Conservation (phyloP, 2,113 vertebrate species). For the Lophius piscatorius region DNA sequence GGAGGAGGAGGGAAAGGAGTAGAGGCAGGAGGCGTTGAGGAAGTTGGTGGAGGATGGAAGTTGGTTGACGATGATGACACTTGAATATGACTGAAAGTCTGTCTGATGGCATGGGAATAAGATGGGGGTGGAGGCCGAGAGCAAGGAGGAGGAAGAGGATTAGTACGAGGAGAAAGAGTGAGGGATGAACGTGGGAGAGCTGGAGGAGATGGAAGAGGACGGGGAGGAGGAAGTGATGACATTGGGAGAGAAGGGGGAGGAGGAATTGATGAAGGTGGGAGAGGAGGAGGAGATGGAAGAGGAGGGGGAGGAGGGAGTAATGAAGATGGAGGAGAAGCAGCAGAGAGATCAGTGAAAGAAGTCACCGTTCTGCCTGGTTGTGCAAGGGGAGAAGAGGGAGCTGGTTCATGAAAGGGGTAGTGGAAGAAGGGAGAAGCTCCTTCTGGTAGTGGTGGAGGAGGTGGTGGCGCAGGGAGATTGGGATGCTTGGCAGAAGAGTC, state of each 20-base stretch:
- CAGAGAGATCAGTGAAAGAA: constrained; percentile 50
- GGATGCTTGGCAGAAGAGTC: constrained; percentile 70
- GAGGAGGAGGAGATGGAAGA: constrained; percentile 38
- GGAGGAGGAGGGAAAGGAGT: background rate
- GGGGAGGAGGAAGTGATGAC: constrained; percentile 8
- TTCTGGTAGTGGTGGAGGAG: constrained; percentile 28
- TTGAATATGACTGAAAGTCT: constrained; percentile 16
- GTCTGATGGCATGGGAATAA: constrained; percentile 46
- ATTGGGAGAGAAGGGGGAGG: constrained; percentile 5
- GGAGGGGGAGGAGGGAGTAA: constrained; percentile 77
- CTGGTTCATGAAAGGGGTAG: background rate
- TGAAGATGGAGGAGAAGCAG: constrained; percentile 75
- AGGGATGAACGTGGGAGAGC: constrained; percentile 75
- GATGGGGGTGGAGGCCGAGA: constrained; percentile 60
- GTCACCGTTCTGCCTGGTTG: background rate
- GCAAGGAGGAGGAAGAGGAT: constrained; percentile 22
- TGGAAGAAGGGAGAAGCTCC: constrained; percentile 38
- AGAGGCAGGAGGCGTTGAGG: background rate
- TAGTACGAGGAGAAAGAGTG: constrained; percentile 30
- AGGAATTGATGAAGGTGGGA: background rate
- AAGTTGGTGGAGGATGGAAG: constrained; percentile 10
- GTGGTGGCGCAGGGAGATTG: constrained; percentile 33
- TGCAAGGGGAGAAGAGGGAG: constrained; percentile 56
- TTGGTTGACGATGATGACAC: background rate
- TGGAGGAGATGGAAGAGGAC: constrained; percentile 54